Evolutionary conservation across 2,113 vertebrate genomes (phyloP), one percentile per base, ranked within the genome.

Genomic region (Lathamus discolor): DNA sequence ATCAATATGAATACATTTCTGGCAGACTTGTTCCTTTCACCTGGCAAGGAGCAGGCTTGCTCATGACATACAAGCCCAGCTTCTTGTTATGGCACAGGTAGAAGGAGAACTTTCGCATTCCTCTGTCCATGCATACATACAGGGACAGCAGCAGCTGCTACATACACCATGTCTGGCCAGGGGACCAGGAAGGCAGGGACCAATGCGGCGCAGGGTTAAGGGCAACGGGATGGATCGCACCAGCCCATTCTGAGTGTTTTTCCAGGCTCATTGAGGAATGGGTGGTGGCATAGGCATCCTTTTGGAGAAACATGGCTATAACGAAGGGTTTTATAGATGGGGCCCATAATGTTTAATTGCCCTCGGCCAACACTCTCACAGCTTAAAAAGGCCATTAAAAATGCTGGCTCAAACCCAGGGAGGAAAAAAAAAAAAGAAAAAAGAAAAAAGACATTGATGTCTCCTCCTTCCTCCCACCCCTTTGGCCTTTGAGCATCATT

Each of bases 301-400:
- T 90, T 69, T 83, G 43, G 82, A 95, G 90, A 88, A 96, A 90
- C 90, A 33, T 64, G 63, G 83, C 90, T 75, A 48, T 67, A 96
- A 95, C 15, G 4, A 94, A 85, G 85, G 55, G 33, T 84, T 96
- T 95, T 96, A 95, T 93, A 86, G 90, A 81, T 83, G 80, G 86
- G 41, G 43, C 57, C 72, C 61, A 61, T 96, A 92, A 97, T 90
- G 88, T 83, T 96, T 95, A 96, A 97, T 93, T 81, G 68, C 35
- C 96, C 92, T 96, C 69, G 75, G 73, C 92, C 92, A 96, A 90
- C 3, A 35, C 73, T 96, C 90, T 86, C 83, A 62, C 46, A 4
- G 57, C 86, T 94, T 92, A 86, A 92, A 94, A 93, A 88, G 66
- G 25, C 66, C 12, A 33, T 96, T 94, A 95, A 84, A 96, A 94